Evolutionary conservation across 2,797 vertebrate species (phyloP), one percentile per base, ranked within the genome.

Genomic region (Galago senegalensis): DNA sequence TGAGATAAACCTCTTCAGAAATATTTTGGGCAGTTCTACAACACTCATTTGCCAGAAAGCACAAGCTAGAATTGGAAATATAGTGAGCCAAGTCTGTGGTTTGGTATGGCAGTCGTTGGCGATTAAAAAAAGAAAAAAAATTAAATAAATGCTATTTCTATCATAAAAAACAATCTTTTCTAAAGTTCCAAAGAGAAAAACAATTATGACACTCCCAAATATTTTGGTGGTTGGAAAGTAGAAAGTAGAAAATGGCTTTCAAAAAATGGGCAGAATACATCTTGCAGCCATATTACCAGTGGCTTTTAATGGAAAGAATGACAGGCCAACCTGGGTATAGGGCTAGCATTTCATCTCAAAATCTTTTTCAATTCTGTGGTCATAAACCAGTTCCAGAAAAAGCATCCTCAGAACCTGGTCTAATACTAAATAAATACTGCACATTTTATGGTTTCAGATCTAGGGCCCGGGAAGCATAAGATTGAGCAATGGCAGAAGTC

Each of bases 341-440:
- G 89, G 43, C 96, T 97, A 96, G 61, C 76, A 94, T 98, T 98
- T 97, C 80, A 94, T 97, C 97, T 98, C 23, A 63, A 95, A 95
- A 95, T 21, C 84, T 90, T 98, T 97, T 95, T 98, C 79, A 94
- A n/a, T 96, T 96, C 95, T 98, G 94, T 97, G 98, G 98, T 98
- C 97, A 96, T 97, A 95, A 97, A 98, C 97, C 72, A 89, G 90
- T 87, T 98, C 96, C 96, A 97, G 97, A 97, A 98, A 98, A 98
- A 98, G 98, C 97, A 98, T 97, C 94, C 65, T 97, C 65, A 96
- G 95, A 97, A 94, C 91, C 91, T 95, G 70, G 95, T 89, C 94
- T 96, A 97, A 97, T 97, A 73, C 69, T 97, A 97, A 97, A 86
- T 96, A 97, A 98, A 97, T 96, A 96, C 69, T 89, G 87, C 87